Evolutionary conservation across 2,113 vertebrate species (phyloP), one percentile per base, ranked within the genome.

Genomic region (Elanus axillaris): DNA sequence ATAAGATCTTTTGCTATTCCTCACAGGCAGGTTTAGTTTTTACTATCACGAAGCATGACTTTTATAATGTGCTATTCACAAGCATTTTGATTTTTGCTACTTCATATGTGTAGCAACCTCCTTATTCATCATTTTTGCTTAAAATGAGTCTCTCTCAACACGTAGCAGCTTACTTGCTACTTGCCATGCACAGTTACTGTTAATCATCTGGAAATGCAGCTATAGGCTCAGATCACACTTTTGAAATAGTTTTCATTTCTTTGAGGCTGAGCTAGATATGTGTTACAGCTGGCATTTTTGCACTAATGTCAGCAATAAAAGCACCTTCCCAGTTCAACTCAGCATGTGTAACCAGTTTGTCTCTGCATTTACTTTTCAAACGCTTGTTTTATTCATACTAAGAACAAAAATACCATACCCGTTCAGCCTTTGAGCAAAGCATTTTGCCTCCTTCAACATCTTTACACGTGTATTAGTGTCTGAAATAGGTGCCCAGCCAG

Each of bases 271-370:
- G 73, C 48, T 84, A 78, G 73, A 52, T 16, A 6, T 40, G 22
- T 32, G 62, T 45, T 40, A 78, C 23, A 86, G 15, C 14, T 50
- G 71, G 15, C 32, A 42, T 69, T 93, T 95, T 90, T 88, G 31
- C 31, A 60, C 25, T 40, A 73, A 22, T 31, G 48, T 93, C 89
- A 96, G 91, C 91, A 95, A 72, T 60, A 92, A 95, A 94, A 90
- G 29, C 13, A 56, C 59, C 93, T 86, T 69, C 86, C 45, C 34
- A 11, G 53, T 82, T 86, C 55, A 93, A 29, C 31, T 86, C 67
- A 90, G 27, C 40, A 7, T 43, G 48, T 64, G 48, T 72, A 92
- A 94, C 50, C 42, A 66, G 67, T 86, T 92, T 94, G 58, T 10
- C 31, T 80, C 71, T 58, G 22, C 17, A 27, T 47, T 79, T 83